phyloP scores from a whole-genome alignment of 2,113 vertebrate genomes.

The Lagenorhynchus albirostris region DNA sequence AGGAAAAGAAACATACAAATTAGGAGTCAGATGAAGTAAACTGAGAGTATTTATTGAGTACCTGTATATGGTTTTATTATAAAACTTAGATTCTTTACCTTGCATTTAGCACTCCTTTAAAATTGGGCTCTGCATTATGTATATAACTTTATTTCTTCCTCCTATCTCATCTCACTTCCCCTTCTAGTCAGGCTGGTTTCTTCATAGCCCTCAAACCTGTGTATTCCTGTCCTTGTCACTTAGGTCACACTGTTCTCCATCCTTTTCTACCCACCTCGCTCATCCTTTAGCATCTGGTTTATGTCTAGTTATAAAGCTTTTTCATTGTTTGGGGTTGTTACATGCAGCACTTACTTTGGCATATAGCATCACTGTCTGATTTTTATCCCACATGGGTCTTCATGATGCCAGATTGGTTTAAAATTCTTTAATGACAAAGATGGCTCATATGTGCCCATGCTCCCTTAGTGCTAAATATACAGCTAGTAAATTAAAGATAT shows the following conservation, averaged over 20 bases:
- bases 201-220: background rate
- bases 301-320: background rate
- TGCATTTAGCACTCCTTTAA: background rate
- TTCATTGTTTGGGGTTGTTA: background rate
- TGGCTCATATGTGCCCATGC: background rate
- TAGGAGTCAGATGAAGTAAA: background rate
- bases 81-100: background rate
- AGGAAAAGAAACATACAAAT: background rate
- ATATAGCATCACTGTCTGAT: background rate
- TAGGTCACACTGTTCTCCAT: background rate
- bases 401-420: background rate
- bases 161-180: background rate
- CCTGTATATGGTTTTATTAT: background rate
- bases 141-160: background rate
- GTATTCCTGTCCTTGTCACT: background rate
- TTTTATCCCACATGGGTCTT: slow-evolving; percentile 14
- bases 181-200: background rate
- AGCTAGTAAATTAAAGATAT: background rate
- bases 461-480: background rate
- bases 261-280: background rate
- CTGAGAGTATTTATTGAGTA: background rate
- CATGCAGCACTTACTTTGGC: background rate
- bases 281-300: background rate
- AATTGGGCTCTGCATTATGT: background rate
- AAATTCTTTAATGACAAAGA: background rate